Conservation (phyloP, 2,797 vertebrate genomes). For the Lepilemur septentrionalis region DNA sequence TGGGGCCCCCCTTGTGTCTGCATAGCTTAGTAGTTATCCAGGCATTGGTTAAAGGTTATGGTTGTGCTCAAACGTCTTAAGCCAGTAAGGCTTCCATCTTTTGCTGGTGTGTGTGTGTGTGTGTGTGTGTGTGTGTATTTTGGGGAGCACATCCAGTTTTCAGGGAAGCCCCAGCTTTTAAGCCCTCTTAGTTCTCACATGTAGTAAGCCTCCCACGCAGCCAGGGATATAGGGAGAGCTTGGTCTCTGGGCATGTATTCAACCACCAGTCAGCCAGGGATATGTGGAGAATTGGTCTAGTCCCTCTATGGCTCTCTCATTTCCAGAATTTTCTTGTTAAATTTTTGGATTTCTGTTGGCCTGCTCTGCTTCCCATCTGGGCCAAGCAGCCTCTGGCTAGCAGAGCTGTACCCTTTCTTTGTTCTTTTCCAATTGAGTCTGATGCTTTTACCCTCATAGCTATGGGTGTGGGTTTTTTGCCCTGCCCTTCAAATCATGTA, state of each 20-base stretch:
- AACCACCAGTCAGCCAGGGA: neutral
- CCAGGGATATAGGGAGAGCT: neutral
- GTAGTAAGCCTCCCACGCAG: neutral
- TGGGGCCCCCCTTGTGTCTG: neutral
- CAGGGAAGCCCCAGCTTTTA: neutral
- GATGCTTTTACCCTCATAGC: neutral
- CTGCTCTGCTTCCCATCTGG: neutral
- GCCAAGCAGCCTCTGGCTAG: neutral
- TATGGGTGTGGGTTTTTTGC: neutral
- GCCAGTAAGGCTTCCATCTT: neutral
- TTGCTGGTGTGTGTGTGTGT: neutral
- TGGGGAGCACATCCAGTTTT: neutral
- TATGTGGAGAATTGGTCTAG: neutral
- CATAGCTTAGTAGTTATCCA: neutral
- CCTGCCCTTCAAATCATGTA: neutral
- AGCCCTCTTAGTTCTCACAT: neutral
- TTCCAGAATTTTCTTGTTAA: neutral
- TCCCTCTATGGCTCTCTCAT: neutral
- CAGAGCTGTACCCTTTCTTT: neutral
- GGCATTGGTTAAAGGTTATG: neutral
- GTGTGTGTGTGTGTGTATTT: neutral
- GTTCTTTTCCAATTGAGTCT: neutral
- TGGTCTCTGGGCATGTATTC: neutral
- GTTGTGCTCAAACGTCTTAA: neutral
- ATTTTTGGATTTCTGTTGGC: conserved; percentile 26